These are phyloP conservation scores for Manis crassicaudata DNA, from an alignment of 2,797 vertebrate species.

Conservation along the genomic window DNA sequence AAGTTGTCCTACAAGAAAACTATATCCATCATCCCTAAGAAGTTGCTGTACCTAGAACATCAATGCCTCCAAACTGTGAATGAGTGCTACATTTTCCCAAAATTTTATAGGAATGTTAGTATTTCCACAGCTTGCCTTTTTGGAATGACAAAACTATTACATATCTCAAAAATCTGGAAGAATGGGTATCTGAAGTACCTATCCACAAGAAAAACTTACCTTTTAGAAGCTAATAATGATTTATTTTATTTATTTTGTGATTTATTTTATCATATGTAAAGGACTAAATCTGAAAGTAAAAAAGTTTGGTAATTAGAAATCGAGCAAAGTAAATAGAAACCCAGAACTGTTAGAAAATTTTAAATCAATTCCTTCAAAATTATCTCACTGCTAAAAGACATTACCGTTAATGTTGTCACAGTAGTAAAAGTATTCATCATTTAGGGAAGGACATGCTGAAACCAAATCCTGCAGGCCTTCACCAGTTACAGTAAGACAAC, in stretches of 20 bases:
- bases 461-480: conserved; percentile 96
- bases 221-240: conserved; percentile 43
- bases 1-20: not conserved
- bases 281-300: conserved; percentile 45
- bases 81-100: not conserved
- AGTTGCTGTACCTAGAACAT: not conserved
- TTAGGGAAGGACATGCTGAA: conserved; percentile 94
- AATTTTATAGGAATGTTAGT: not conserved
- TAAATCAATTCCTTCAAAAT: conserved; percentile 45
- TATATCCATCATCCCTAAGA: not conserved
- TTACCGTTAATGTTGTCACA: conserved; percentile 99
- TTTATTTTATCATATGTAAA: conserved; percentile 63
- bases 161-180: not conserved
- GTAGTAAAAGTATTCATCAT: conserved; percentile 99
- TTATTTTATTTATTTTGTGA: not conserved
- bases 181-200: conserved; percentile 18
- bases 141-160: conserved; percentile 12
- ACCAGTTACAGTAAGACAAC: conserved; percentile 95
- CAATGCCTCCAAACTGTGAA: not conserved
- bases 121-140: conserved; percentile 4
- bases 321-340: conserved; percentile 46
- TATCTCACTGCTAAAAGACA: conserved; percentile 70
- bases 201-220: conserved; percentile 41
- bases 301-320: not conserved
- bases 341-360: conserved; percentile 17